Evolutionary conservation across 53 echinoderm and acorn worm species (phyloP).

Genomic region (Temnopleurus reevesii): DNA sequence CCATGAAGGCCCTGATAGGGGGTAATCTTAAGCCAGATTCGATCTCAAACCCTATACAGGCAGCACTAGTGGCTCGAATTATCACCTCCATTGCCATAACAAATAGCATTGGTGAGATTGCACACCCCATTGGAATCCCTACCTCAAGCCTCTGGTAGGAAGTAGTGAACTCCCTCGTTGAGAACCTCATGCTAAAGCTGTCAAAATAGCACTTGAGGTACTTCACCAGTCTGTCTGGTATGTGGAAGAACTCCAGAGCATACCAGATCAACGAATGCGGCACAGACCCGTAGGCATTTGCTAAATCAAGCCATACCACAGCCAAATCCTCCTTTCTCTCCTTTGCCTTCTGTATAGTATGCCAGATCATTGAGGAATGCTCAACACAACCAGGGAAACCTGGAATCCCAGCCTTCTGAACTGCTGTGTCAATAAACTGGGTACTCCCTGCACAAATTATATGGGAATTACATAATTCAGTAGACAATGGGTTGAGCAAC

Average conservation of each 20-base stretch:
- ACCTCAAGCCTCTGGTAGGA: too few species aligned
- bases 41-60: background rate
- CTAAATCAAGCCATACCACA: slow-evolving; percentile 56
- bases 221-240: too few species aligned
- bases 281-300: slow-evolving; percentile 59
- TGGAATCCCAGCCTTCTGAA: slow-evolving; percentile 55
- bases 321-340: slow-evolving; percentile 15
- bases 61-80: background rate
- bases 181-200: background rate
- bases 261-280: slow-evolving; percentile 31
- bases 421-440: slow-evolving; percentile 42
- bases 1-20: slow-evolving; percentile 43
- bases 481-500: too few species aligned
- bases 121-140: slow-evolving; percentile 36
- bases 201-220: background rate
- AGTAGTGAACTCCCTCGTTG: too few species aligned
- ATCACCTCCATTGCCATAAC: slow-evolving; percentile 39
- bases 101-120: slow-evolving; percentile 43
- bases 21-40: background rate
- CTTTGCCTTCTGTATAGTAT: slow-evolving; percentile 43
- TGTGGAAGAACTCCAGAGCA: slow-evolving; percentile 55
- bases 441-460: too few species aligned
- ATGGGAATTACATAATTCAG: too few species aligned
- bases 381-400: slow-evolving; percentile 54
- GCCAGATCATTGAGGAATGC: slow-evolving; percentile 51